Percentiles rank a stretch among this genome's conserved stretches.
Conservation (phyloP, 2,888 invertebrate species). For the Busseola fusca region DNA sequence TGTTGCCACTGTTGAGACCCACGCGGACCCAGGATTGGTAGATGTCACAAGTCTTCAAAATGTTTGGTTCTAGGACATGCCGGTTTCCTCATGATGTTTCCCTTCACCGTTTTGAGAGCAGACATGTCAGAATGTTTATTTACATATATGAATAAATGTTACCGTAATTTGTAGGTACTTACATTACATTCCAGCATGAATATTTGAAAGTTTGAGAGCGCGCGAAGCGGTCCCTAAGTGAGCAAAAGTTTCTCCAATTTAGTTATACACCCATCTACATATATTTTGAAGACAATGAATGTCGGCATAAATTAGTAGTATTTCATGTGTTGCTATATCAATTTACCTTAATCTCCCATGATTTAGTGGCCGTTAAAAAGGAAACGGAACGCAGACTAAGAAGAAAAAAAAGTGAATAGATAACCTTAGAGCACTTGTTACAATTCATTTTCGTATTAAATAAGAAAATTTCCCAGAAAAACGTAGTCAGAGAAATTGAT, state of each 20-base stretch:
- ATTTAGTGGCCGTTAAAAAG: slow-evolving; percentile 21
- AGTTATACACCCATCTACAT: slow-evolving; percentile 50
- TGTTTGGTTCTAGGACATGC: too few relatives aligned
- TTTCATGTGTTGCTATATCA: slow-evolving; percentile 41
- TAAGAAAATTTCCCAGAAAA: not conserved
- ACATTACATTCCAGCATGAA: slow-evolving; percentile 47
- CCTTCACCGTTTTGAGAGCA: not conserved
- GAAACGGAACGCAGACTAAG: slow-evolving; percentile 1
- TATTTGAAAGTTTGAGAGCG: slow-evolving; percentile 53
- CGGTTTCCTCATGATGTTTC: too few relatives aligned
- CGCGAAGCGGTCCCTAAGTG: slow-evolving; percentile 44
- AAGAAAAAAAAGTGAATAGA: slow-evolving; percentile 1
- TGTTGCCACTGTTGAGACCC: too few relatives aligned
- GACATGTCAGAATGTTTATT: slow-evolving; percentile 61
- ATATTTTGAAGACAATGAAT: slow-evolving; percentile 49
- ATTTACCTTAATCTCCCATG: slow-evolving; percentile 24
- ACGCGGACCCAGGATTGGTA: too few relatives aligned
- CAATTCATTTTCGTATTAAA: not conserved
- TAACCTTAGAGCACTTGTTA: not conserved
- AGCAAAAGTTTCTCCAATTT: slow-evolving; percentile 60
- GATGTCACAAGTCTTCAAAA: too few relatives aligned
- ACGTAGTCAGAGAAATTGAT: not conserved
- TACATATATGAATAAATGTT: slow-evolving; percentile 64
- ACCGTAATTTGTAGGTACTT: slow-evolving; percentile 63
- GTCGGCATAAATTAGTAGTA: slow-evolving; percentile 43